Base-by-base conservation (phyloP, 1,140 invertebrate species). In the Kradibia gibbosae region DNA sequence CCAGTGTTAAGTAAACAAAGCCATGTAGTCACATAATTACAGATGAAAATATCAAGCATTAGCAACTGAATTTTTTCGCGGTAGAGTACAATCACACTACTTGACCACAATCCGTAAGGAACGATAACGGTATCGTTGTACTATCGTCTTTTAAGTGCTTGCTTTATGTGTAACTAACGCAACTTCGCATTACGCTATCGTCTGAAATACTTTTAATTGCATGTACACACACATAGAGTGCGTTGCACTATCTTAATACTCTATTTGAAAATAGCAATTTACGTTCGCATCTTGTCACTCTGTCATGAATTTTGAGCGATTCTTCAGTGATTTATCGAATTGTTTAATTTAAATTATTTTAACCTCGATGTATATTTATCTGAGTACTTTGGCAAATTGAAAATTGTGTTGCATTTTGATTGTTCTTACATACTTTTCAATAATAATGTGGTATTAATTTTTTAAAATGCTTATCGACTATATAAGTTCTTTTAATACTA, bases 61-160 rank as follows among this genome's bases (percentile, higher is more conserved):
- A 65, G 0, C 4, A 8, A 36, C 34, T 15, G 10, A 20, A 36
- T 17, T 62, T 62, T 15, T 62, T 31, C 28, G 25, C 28, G 10
- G 28, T 28, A 36, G 15, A 36, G 60, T 17, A 65, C 60, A 65
- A 65, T 65, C 31, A 34, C 31, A 17, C 36, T 20, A 65, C 15
- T 65, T 65, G 60, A 36, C 31, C 60, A 65, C 31, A 65, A 65
- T 65, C n/a, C 25, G 55, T 25, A 65, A 65, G 60, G 36, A 65
- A 36, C 31, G 31, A 65, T 65, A 65, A 65, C 31, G 31, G 31
- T 65, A 65, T 65, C 31, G 31, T 65, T 65, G 17, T 36, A 34
- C 60, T 65, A 65, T 65, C 31, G 31, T 65, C 31, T 65, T 36
- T 65, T 65, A 65, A 65, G 31, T 36, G 17, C 17, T 65, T 65